These are phyloP conservation scores for Goniozus legneri DNA, from an alignment of 1,140 invertebrate species.

Conservation along the genomic window DNA sequence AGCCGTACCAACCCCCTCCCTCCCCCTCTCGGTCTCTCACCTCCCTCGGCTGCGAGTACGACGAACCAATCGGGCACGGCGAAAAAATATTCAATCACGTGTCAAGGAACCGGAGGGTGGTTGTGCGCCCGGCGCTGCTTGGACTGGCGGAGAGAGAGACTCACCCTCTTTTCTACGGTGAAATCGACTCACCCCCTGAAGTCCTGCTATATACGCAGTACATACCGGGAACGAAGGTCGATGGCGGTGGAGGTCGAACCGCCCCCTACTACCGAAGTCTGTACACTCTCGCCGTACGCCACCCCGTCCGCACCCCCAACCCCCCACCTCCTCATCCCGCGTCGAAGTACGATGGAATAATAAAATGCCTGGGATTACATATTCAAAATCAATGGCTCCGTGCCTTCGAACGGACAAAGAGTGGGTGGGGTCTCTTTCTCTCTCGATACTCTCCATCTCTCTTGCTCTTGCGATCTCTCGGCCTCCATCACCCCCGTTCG, in stretches of 20 bases:
- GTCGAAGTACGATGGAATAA: conserved; percentile 39
- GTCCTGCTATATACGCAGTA: conserved; percentile 9
- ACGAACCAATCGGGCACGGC: conserved; percentile 51
- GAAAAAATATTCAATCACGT: conserved; percentile 56
- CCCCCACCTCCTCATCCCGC: conserved; percentile 7
- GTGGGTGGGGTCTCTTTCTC: conserved; percentile 34
- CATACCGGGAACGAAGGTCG: conserved; percentile 28
- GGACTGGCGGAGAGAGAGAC: conserved; percentile 24
- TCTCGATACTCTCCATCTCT: conserved; percentile 11
- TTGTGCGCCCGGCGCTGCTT: conserved; percentile 23
- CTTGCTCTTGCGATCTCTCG: conserved; percentile 1
- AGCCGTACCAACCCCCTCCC: conserved; percentile 16
- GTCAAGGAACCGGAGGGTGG: conserved; percentile 44
- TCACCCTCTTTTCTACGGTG: conserved; percentile 15
- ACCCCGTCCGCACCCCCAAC: conserved; percentile 4
- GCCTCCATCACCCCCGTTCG: background rate
- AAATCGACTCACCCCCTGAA: background rate
- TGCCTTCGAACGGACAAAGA: conserved; percentile 30
- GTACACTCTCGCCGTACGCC: conserved; percentile 1
- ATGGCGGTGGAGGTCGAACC: conserved; percentile 33
- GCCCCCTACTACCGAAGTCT: conserved; percentile 21
- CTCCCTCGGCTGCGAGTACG: conserved; percentile 28
- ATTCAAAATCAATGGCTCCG: conserved; percentile 52
- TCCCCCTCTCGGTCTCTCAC: conserved; percentile 9
- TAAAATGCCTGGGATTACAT: conserved; percentile 51